A percentile compares a stretch with the other conserved stretches of the same genome.
These are phyloP conservation scores for Macaca mulatta DNA, from an alignment of 2,113 vertebrate species.

Conservation along the genomic window DNA sequence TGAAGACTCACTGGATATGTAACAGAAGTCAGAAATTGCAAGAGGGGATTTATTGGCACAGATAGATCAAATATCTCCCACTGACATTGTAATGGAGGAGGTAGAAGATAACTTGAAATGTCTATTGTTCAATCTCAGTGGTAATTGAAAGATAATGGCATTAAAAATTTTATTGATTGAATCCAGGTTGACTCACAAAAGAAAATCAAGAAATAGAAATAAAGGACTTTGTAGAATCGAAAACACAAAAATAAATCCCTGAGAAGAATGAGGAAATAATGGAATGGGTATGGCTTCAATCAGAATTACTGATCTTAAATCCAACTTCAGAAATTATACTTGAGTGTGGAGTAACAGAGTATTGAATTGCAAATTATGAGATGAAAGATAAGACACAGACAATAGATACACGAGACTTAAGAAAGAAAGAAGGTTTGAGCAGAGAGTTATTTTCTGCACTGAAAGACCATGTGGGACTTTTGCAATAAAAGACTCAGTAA, in stretches of 20 bases:
- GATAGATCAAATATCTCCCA: neutral
- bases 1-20: neutral
- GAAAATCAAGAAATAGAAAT: neutral
- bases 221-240: neutral
- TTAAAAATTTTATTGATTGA: neutral
- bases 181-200: neutral
- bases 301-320: neutral
- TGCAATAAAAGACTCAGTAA: neutral
- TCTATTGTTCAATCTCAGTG: neutral
- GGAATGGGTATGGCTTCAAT: neutral
- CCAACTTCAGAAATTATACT: neutral
- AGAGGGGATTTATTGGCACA: neutral
- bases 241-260: neutral
- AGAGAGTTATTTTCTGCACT: slow-evolving; percentile 10
- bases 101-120: neutral
- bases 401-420: neutral
- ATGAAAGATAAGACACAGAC: neutral
- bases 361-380: neutral
- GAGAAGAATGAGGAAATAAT: neutral
- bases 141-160: neutral
- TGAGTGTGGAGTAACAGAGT: neutral
- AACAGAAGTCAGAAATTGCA: neutral
- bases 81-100: neutral
- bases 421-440: neutral
- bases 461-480: neutral